phyloP scores from a whole-genome alignment of 2,113 vertebrate genomes.

The Oreochromis niloticus region DNA sequence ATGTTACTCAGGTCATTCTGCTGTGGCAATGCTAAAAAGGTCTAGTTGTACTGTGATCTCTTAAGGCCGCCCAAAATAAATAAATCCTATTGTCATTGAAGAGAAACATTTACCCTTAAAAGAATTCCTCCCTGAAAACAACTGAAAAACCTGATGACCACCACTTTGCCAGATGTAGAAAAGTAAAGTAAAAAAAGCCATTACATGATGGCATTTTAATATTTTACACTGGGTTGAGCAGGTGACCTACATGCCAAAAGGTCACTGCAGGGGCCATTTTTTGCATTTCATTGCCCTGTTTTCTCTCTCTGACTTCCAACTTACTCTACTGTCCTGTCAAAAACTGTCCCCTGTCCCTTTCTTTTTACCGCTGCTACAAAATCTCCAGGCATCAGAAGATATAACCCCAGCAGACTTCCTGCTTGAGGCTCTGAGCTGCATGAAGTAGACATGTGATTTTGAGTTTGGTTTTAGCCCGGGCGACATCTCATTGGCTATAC shows the following conservation, averaged over 20 bases:
- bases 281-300: not conserved
- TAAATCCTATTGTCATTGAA: not conserved
- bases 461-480: not conserved
- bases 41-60: not conserved
- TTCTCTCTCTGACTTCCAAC: not conserved
- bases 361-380: not conserved
- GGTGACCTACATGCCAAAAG: not conserved
- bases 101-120: not conserved
- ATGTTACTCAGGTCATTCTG: not conserved
- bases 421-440: not conserved
- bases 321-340: not conserved
- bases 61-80: not conserved
- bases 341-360: not conserved
- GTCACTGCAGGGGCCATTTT: not conserved
- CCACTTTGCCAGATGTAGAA: not conserved
- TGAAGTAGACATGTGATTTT: not conserved
- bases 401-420: not conserved
- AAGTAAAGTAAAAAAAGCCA: not conserved
- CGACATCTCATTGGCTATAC: not conserved
- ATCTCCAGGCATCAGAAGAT: not conserved
- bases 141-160: not conserved
- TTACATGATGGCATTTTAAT: not conserved
- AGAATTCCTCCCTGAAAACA: not conserved
- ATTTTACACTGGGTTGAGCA: not conserved
- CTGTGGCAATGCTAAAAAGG: not conserved